Percentiles rank a stretch among this genome's conserved stretches.
Evolutionary conservation across 2,113 vertebrate genomes (phyloP).

Genomic region (Gopherus evgoodei): DNA sequence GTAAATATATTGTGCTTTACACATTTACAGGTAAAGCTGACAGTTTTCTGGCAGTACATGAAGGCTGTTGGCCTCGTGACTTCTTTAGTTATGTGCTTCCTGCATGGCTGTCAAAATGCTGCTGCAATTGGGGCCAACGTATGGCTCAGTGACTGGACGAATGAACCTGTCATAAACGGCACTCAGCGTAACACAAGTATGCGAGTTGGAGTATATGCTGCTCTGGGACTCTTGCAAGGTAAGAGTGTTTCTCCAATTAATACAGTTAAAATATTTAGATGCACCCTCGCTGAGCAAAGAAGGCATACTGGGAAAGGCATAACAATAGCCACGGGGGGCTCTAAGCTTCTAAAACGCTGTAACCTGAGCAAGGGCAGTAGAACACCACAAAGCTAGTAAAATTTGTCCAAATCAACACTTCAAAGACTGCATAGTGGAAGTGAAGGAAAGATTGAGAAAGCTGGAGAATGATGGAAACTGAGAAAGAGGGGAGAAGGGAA

Average conservation of each 20-base stretch:
- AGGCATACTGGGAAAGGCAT: not conserved
- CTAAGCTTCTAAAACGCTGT: fast-evolving
- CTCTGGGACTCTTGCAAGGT: conserved; percentile 94
- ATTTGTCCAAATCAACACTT: not conserved
- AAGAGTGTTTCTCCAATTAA: conserved; percentile 28
- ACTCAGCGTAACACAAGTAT: conserved; percentile 75
- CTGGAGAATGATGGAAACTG: not conserved
- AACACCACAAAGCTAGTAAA: not conserved
- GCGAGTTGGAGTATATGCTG: conserved; percentile 91
- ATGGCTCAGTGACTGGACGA: conserved; percentile 97
- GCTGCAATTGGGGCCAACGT: conserved; percentile 90
- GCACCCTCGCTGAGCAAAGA: not conserved
- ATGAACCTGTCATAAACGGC: conserved; percentile 75
- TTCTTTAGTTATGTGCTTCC: conserved; percentile 83
- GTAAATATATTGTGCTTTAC: not conserved
- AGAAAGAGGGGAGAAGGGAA: not conserved
- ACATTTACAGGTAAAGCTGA: conserved; percentile 86
- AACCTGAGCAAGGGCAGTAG: not conserved
- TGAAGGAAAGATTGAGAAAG: not conserved
- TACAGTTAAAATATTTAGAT: not conserved
- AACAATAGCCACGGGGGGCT: not conserved
- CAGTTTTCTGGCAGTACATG: conserved; percentile 90
- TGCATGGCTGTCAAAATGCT: conserved; percentile 90
- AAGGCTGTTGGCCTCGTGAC: conserved; percentile 85
- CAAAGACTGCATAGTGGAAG: not conserved